Evolutionary conservation across 2,113 vertebrate genomes (phyloP), one percentile per base, ranked within the genome.

Genomic region (Bostrychus sinensis): DNA sequence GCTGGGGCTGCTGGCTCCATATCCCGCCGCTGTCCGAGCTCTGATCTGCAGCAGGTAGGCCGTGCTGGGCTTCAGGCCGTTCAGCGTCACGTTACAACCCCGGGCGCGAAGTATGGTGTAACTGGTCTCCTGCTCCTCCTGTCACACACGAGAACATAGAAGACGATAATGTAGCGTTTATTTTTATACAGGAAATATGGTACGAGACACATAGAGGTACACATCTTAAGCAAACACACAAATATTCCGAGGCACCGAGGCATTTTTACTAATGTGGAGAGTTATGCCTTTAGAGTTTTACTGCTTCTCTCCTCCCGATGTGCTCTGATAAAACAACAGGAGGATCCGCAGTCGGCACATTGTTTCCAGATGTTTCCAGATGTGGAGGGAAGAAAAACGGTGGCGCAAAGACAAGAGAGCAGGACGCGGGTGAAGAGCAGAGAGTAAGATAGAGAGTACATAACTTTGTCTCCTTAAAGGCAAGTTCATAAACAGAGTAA

Each of bases 111-210:
- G 92, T 77, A 98, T 98, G 66, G 97, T 99, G 75, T 99, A 99
- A 89, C 96, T 99, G 70, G 96, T 99, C 90, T 99, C 97, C 93
- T 99, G 96, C 55, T 99, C 96, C 93, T 98, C 96, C 97, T 99
- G 94, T 83, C 32, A 34, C 28, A 55, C 17, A 55, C 51, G 34
- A n/a, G 12, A 28, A 19, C n/a, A 22, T 11, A 13, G 17, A 36
- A n/a, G 20, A 28, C 16, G 28, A 34, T 34, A 19, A 55, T 55
- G 26, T 20, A 32, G 10, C 3, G 30, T 19, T 36, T 2, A 13
- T 1, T 32, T 34, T 34, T 55, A 55, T 20, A 55, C 30, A 55
- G 48, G 48, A 51, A 51, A 51, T 30, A 51, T 25, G 48, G 45
- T 10, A 51, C 9, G 48, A 32, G 11, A 36, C 20, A 45, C 23